phyloP scores from a whole-genome alignment of 2,888 invertebrate genomes.

The Epicampocera succincta region DNA sequence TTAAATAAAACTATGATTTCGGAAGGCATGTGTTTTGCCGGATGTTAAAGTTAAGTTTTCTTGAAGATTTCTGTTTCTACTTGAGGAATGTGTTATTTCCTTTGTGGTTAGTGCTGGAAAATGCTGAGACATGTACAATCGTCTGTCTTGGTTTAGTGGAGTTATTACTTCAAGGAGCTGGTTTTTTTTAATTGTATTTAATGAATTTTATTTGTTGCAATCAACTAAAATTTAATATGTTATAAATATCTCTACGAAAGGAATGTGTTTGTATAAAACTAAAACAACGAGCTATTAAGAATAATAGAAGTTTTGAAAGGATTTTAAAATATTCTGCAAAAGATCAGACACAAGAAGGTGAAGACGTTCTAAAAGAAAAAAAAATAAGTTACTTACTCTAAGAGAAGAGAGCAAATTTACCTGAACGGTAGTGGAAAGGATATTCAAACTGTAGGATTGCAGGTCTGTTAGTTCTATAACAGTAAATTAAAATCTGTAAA shows the following conservation, averaged over 20 bases:
- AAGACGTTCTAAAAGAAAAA: no score
- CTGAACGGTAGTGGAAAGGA: no score
- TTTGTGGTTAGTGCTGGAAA: slow-evolving; percentile 59
- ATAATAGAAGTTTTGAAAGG: no score
- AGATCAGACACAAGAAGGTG: no score
- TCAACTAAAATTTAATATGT: slow-evolving; percentile 7
- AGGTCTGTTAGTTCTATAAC: no score
- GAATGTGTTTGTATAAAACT: neutral
- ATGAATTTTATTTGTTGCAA: neutral
- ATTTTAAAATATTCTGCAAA: no score
- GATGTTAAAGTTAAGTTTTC: slow-evolving; percentile 43
- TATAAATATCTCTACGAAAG: neutral
- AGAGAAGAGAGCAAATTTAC: no score
- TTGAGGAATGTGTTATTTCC: slow-evolving; percentile 66
- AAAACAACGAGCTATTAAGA: no score
- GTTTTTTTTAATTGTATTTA: neutral
- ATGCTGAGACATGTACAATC: slow-evolving; percentile 60
- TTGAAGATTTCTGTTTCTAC: slow-evolving; percentile 20
- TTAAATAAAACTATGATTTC: slow-evolving; percentile 14
- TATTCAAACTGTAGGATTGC: no score
- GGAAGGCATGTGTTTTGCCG: neutral
- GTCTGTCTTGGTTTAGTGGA: neutral
- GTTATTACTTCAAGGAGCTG: neutral
- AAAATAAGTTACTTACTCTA: no score
- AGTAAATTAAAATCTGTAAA: no score